Percentiles rank a stretch among this genome's conserved stretches.
These are phyloP conservation scores for Cerastis leucographa DNA, from an alignment of 2,888 invertebrate genomes.

Conservation along the genomic window DNA sequence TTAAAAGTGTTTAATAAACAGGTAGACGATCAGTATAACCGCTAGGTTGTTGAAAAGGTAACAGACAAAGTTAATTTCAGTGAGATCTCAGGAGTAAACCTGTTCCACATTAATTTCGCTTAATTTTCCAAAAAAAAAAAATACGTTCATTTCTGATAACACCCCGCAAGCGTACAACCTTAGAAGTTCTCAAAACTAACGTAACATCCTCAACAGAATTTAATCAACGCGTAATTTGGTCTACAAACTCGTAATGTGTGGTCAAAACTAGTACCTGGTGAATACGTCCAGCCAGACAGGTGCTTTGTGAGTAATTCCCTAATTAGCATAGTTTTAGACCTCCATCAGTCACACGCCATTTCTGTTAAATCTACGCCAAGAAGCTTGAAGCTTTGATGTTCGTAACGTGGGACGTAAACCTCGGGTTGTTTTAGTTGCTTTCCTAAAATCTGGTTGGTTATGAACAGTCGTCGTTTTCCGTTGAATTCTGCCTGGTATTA, in stretches of 20 bases:
- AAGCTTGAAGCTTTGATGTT: constrained; percentile 45
- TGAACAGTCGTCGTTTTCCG: constrained; percentile 17
- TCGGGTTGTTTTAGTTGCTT: constrained; percentile 15
- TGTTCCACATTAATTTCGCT: background rate
- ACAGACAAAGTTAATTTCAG: background rate
- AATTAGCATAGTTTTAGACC: constrained; percentile 58
- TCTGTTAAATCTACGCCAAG: constrained; percentile 31
- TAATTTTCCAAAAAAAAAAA: too few species aligned
- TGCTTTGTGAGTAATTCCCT: constrained; percentile 44
- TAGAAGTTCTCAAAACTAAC: background rate
- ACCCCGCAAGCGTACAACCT: background rate
- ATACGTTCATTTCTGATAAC: background rate
- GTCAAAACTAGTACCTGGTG: constrained; percentile 42
- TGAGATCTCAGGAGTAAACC: background rate
- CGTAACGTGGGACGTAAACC: constrained; percentile 28
- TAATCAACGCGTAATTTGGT: constrained; percentile 23
- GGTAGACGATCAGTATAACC: background rate
- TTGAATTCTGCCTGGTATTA: constrained; percentile 5
- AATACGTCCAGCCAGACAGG: constrained; percentile 26
- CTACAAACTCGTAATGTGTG: constrained; percentile 27
- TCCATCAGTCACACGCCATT: constrained; percentile 43
- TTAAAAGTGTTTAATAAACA: background rate
- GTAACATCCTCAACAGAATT: constrained; percentile 9
- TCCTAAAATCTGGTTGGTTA: constrained; percentile 37
- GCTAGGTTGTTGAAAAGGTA: too few species aligned